phyloP scores from a whole-genome alignment of 2,113 vertebrate species.

The Gymnarchus niloticus region DNA sequence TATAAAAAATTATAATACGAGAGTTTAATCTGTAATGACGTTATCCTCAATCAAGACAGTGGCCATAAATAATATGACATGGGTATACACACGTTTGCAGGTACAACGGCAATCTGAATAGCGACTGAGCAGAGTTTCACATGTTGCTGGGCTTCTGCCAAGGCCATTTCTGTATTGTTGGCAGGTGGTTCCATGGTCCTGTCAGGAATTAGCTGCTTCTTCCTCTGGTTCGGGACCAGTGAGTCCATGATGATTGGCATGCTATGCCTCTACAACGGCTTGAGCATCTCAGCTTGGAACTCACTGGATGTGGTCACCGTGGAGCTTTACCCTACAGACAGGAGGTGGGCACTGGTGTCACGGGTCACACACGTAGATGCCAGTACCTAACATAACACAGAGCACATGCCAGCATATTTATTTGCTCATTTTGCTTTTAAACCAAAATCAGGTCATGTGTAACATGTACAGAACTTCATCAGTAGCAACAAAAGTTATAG shows the following conservation, averaged over 20 bases:
- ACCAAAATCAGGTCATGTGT: background rate
- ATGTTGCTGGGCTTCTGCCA: background rate
- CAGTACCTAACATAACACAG: too few relatives aligned
- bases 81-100: background rate
- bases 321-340: conserved; percentile 88
- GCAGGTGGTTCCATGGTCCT: conserved; percentile 97
- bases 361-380: too few relatives aligned
- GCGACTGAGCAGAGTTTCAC: background rate
- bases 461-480: background rate
- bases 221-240: conserved; percentile 96
- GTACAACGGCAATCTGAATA: background rate
- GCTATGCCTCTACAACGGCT: conserved; percentile 93
- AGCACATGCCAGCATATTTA: background rate
- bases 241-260: conserved; percentile 99
- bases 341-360: conserved; percentile 67
- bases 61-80: background rate
- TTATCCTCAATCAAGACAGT: background rate
- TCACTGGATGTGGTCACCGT: conserved; percentile 95
- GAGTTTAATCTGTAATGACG: background rate
- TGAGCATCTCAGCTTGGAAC: conserved; percentile 98
- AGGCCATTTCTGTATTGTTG: conserved; percentile 3
- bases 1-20: too few relatives aligned
- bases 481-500: background rate
- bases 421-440: background rate
- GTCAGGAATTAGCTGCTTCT: conserved; percentile 97